Conservation (phyloP, 2,113 vertebrate species). For the Triplophysa siluroides region DNA sequence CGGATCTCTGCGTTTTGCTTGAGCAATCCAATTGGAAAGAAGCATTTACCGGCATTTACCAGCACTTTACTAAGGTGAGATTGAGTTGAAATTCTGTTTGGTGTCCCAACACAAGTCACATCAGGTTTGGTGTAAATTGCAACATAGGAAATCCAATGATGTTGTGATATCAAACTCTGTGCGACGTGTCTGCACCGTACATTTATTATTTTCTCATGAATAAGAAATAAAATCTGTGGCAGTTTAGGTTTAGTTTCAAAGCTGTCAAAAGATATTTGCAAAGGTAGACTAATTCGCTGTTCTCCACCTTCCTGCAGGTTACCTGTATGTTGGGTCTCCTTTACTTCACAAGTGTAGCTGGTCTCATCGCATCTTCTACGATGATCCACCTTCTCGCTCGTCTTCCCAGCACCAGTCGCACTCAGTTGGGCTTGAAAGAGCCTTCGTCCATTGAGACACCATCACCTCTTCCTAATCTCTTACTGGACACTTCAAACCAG, state of each 20-base stretch:
- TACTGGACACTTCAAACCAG: constrained; percentile 39
- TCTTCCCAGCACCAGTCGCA: constrained; percentile 58
- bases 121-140: no score
- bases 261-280: neutral
- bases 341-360: constrained; percentile 87
- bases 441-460: constrained; percentile 53
- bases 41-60: constrained; percentile 82
- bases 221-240: no score
- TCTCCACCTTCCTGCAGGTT: constrained; percentile 72
- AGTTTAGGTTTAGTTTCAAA: no score
- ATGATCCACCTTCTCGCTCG: constrained; percentile 78
- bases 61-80: constrained; percentile 87
- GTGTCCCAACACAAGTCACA: no score
- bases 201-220: no score
- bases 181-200: no score
- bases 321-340: constrained; percentile 88
- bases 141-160: no score
- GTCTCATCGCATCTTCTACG: constrained; percentile 79
- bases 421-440: constrained; percentile 13
- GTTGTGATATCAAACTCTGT: no score
- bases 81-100: no score
- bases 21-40: constrained; percentile 88
- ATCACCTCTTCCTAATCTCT: neutral
- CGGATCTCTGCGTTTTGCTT: constrained; percentile 91
- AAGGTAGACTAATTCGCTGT: neutral